Conservation (phyloP, 2,888 invertebrate genomes). For the Brachylomia viminalis region DNA sequence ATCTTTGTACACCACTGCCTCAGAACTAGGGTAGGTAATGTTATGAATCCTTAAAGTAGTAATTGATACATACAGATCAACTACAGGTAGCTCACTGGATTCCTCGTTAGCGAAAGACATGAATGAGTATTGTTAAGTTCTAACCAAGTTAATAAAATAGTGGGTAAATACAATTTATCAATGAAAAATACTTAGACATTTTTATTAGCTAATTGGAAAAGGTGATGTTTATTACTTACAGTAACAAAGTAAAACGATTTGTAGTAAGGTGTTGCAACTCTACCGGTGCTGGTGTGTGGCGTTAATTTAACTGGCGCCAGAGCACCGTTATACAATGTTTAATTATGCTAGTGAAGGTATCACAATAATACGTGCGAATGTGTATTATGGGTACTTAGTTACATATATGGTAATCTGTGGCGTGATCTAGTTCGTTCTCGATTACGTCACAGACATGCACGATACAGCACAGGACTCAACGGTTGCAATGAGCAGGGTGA, state of each 20-base stretch:
- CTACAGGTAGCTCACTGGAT: background rate
- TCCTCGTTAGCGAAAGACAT: background rate
- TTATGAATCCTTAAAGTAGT: too few species aligned
- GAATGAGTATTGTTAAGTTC: slow-evolving; percentile 4
- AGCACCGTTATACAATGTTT: slow-evolving; percentile 13
- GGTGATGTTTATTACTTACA: slow-evolving; percentile 19
- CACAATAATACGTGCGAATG: slow-evolving; percentile 51
- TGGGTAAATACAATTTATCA: background rate
- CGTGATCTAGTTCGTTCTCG: slow-evolving; percentile 37
- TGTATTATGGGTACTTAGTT: slow-evolving; percentile 35
- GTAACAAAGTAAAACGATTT: slow-evolving; percentile 7
- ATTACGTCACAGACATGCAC: slow-evolving; percentile 35
- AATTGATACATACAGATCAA: too few species aligned
- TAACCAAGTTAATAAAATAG: background rate
- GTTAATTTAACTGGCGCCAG: slow-evolving; percentile 9
- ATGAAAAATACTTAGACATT: background rate
- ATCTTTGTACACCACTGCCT: background rate
- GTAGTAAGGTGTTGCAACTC: background rate
- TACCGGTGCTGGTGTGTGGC: background rate
- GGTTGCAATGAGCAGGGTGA: slow-evolving; percentile 15
- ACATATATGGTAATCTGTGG: slow-evolving; percentile 35
- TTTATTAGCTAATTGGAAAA: slow-evolving; percentile 3
- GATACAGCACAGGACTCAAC: slow-evolving; percentile 7
- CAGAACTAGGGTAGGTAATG: background rate
- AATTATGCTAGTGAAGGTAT: slow-evolving; percentile 26